Conservation (phyloP, 2,113 vertebrate genomes). For the Alouatta palliata region DNA sequence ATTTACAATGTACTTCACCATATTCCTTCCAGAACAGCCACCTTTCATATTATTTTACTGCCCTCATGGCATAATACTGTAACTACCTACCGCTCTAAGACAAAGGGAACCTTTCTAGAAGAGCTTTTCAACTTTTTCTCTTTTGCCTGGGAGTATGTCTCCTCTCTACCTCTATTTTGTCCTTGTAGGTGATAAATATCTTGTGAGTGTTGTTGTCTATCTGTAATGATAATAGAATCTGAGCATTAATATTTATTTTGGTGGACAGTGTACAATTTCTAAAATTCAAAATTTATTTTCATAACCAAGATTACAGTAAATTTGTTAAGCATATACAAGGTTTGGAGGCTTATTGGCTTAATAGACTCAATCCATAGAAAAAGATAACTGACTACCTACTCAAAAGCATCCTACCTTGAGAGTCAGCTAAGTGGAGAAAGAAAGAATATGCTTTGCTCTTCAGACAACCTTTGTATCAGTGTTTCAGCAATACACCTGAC, state of each 20-base stretch:
- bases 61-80: neutral
- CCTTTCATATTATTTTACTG: neutral
- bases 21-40: neutral
- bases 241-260: neutral
- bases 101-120: neutral
- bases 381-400: neutral
- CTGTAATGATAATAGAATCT: neutral
- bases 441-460: neutral
- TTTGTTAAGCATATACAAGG: neutral
- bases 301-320: neutral
- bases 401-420: neutral
- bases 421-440: neutral
- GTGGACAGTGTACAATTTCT: neutral
- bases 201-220: neutral
- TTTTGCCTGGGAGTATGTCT: neutral
- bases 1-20: neutral
- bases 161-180: neutral
- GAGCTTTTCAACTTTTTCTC: neutral
- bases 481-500: neutral
- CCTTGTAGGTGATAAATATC: neutral
- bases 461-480: neutral
- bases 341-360: neutral
- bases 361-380: neutral
- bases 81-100: neutral
- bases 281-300: slow-evolving; percentile 7